Percentiles rank a stretch among this genome's conserved stretches.
Conservation (phyloP, 1,140 invertebrate genomes). For the Hirudo medicinalis region DNA sequence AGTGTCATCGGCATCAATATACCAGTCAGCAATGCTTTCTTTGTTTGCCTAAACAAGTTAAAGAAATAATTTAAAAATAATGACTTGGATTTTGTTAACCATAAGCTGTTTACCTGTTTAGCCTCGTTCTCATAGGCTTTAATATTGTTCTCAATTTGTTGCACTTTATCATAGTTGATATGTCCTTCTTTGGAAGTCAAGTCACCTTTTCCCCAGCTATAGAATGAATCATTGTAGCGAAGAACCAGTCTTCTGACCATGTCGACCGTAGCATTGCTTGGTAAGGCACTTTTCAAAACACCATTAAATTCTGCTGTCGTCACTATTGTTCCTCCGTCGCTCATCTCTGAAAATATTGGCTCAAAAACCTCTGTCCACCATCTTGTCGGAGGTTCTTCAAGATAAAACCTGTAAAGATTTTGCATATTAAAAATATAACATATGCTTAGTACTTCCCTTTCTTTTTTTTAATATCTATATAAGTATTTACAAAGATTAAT, state of each 20-base stretch:
- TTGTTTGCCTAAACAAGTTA: slow-evolving; percentile 11
- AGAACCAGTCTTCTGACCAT: slow-evolving; percentile 14
- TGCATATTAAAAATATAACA: not conserved
- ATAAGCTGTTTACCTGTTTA: slow-evolving; percentile 6
- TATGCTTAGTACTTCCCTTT: no score
- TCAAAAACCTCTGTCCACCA: slow-evolving; percentile 14
- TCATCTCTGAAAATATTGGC: slow-evolving; percentile 16
- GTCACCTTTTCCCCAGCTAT: not conserved
- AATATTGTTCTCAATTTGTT: not conserved
- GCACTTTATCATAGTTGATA: not conserved
- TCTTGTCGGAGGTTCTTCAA: slow-evolving; percentile 1
- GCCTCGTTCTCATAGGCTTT: slow-evolving; percentile 3
- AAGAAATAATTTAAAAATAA: not conserved
- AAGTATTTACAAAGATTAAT: no score
- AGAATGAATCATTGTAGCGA: not conserved
- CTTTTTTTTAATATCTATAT: no score
- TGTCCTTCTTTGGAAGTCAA: not conserved
- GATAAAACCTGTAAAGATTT: not conserved
- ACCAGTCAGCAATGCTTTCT: slow-evolving; percentile 18
- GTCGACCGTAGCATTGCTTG: slow-evolving; percentile 9
- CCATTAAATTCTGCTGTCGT: slow-evolving; percentile 7
- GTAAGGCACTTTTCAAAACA: slow-evolving; percentile 12
- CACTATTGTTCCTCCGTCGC: slow-evolving; percentile 10
- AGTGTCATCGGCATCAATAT: slow-evolving; percentile 8
- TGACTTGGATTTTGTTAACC: no score